Evolutionary conservation across 2,113 vertebrate species (phyloP), one percentile per base, ranked within the genome.

Genomic region (Sinocyclocheilus anshuiensis): DNA sequence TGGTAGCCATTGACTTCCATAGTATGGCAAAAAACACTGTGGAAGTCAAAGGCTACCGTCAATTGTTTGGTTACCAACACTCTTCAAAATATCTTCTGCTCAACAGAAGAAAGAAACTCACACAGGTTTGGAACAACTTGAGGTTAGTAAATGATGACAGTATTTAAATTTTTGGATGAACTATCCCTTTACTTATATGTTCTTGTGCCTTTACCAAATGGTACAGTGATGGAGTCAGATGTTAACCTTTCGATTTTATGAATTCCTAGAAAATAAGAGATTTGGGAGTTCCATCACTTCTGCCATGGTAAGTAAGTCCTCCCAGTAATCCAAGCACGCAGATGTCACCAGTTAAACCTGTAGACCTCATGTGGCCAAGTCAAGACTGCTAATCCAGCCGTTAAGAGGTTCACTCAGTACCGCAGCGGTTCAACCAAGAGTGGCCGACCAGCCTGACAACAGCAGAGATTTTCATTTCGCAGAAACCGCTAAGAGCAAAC

Each of bases 241-340:
- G 45, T 50, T 59, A 84, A 11, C 39, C 71, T 61, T 48, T 45
- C 39, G 63, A 18, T n/a, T 79, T 57, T 79, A 26, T 9, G 74
- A 50, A 24, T 45, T 3, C 50, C 48, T 29, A 57, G 33, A 24
- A 20, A 86, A 84, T 20, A 12, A 61, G 20, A 69, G 72, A 83
- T 63, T 76, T 48, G 50, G 4, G 50, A 45, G 80, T 86, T 86
- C 81, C 84, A 74, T 84, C 63, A 86, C 81, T 55, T 84, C 69
- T 57, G n/a, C 59, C 24, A 26, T 91, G 89, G 89, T 65, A 84
- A 91, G 92, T 94, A 84, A 92, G 92, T 94, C 89, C 29, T 90
- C 91, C 92, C 65, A 63, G 53, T 95, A 94, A 94, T 94, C 93
- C 92, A 90, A 45, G 90, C 88, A 88, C 91, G 92, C 93, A 94